These are phyloP conservation scores for Delichon dasypus DNA, from an alignment of 2,797 vertebrate genomes.

Conservation along the genomic window DNA sequence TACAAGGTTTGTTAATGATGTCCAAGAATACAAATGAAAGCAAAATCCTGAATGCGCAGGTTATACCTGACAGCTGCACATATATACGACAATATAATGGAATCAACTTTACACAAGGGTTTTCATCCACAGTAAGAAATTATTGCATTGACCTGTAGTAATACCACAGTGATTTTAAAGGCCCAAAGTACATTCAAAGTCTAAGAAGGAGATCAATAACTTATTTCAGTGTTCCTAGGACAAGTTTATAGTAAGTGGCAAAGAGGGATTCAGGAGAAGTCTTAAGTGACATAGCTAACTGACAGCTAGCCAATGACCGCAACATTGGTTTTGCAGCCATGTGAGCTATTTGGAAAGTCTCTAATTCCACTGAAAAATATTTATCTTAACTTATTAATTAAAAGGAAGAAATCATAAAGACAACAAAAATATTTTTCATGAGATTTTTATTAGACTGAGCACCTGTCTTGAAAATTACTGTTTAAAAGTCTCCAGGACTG, in stretches of 20 bases:
- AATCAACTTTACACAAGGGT: background rate
- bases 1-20: constrained; percentile 5
- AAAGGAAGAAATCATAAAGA: background rate
- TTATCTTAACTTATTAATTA: background rate
- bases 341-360: background rate
- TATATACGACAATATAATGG: background rate
- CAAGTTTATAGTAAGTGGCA: background rate
- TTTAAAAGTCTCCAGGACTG: background rate
- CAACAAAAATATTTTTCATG: background rate
- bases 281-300: background rate
- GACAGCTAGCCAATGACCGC: background rate
- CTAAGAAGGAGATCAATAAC: background rate
- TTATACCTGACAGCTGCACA: background rate
- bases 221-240: background rate
- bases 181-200: background rate
- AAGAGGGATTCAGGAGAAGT: background rate
- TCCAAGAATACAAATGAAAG: constrained; percentile 15
- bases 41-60: background rate
- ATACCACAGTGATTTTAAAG: background rate
- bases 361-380: background rate
- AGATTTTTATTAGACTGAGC: constrained; percentile 2
- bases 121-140: constrained; percentile 14
- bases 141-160: background rate
- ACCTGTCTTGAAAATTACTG: background rate
- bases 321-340: background rate